Base-by-base conservation (phyloP, 2,797 vertebrate genomes). In the Myotis myotis region DNA sequence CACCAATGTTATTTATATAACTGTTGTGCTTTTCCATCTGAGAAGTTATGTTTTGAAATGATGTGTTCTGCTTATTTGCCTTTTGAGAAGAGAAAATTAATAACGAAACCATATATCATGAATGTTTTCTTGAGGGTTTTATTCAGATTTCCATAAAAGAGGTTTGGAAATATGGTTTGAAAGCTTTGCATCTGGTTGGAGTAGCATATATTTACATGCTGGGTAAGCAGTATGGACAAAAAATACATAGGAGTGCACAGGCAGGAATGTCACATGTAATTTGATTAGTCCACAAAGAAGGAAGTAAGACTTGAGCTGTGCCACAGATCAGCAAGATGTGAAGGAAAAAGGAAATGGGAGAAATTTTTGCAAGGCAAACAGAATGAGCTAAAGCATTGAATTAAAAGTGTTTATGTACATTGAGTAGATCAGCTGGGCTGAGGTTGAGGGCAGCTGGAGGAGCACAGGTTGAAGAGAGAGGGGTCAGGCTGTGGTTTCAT, bases 21-120 rank as follows among this genome's bases (percentile, higher is more conserved):
- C 36, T 71, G 3, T 93, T 60, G 4, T 82, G 33, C 17, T 82
- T 86, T 78, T 57, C 12, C 8, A n/a, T 78, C 30, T 41, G 41
- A 87, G 51, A 78, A 79, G 41, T 72, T 93, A 93, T 75, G 30
- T 83, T 95, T 83, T 60, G 66, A 94, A 93, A 62, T 89, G 72
- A 16, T 51, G 72, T 51, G 38, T 96, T 91, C 41, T 76, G 4
- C 64, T 81, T 95, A 22, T 44, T 95, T 81, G 82, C 57, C 75
- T 93, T 95, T 55, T 79, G 33, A 95, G 57, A 57, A 70, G 51
- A 95, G 47, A 86, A 75, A 75, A 51, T 88, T 93, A 87, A 74
- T 66, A 91, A 84, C 30, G 15, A 84, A 92, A 64, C 85, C 68
- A 15, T 41, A 38, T 20, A 62, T 94, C 70, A 38, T 76, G n/a